These are phyloP conservation scores for Leptinotarsa haldemani DNA, from an alignment of 2,888 invertebrate species.

Conservation along the genomic window DNA sequence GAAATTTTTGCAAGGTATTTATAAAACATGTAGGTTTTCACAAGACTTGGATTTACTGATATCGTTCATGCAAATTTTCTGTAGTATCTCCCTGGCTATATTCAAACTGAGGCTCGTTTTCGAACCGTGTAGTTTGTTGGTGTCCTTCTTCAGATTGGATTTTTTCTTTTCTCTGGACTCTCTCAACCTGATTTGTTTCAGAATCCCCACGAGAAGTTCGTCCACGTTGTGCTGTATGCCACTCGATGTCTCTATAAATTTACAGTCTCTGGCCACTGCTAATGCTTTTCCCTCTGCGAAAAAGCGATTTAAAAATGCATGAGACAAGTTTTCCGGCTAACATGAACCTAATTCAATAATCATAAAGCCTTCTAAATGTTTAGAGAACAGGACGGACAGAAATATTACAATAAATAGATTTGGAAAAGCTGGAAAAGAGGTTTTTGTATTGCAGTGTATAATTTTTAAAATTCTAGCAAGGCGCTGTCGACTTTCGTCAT, in stretches of 20 bases:
- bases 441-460: too few relatives aligned
- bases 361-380: too few relatives aligned
- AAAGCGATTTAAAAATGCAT: constrained; percentile 14
- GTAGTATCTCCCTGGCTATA: constrained; percentile 83
- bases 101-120: constrained; percentile 85
- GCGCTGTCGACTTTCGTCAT: too few relatives aligned
- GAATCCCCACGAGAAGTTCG: constrained; percentile 91
- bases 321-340: neutral
- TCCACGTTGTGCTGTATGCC: constrained; percentile 97
- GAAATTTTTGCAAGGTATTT: constrained; percentile 52
- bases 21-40: constrained; percentile 87
- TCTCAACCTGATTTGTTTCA: constrained; percentile 88
- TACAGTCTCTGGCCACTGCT: constrained; percentile 88
- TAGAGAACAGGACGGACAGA: too few relatives aligned
- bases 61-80: constrained; percentile 88
- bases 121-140: constrained; percentile 78
- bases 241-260: constrained; percentile 95
- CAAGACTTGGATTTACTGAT: constrained; percentile 88
- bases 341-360: constrained; percentile 1
- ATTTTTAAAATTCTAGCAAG: too few relatives aligned
- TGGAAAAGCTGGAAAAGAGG: too few relatives aligned
- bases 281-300: constrained; percentile 88
- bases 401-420: too few relatives aligned
- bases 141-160: constrained; percentile 56
- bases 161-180: constrained; percentile 76